Evolutionary conservation across 2,797 vertebrate species (phyloP), one percentile per base, ranked within the genome.

Genomic region (Arnoldichthys spilopterus): DNA sequence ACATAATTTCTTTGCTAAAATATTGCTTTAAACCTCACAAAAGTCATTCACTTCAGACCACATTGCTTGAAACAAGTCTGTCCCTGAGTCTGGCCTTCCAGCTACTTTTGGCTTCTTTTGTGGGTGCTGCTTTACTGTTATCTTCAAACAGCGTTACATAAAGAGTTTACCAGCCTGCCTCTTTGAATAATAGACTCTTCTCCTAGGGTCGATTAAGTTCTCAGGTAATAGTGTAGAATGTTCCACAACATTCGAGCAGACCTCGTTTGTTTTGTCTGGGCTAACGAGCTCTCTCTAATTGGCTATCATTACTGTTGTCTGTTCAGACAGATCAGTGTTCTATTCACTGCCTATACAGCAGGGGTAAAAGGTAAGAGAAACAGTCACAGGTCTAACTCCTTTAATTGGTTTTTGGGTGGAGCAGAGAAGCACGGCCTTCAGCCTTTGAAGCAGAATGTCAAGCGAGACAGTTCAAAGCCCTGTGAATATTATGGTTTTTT

Each of bases 251-350:
- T 64, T 64, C 34, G 0, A 64, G 61, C 18, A 64, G 62, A 40
- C 37, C 32, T 64, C 62, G 24, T 40, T 64, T 64, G 62, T 64
- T 75, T 64, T 51, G 43, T 49, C 28, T 6, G 26, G 15, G n/a
- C 73, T 51, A 64, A 75, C 53, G 58, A 51, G 66, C 74, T 64
- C 53, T 66, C 7, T 45, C 69, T 69, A 76, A 67, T 76, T 69
- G 67, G 30, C 34, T 58, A 69, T 76, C 74, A 67, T 76, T 76
- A 28, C 51, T 40, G 63, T 28, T 76, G 62, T 76, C 51, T 76
- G 63, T 56, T 58, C 63, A 45, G 64, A 67, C 64, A 32, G 56
- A 30, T 30, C 24, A 24, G 16, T 47, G 16, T 58, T 53, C 59
- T 24, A 34, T 59, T 69, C 11, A 11, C 37, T 30, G 62, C 15